Percentiles rank a stretch among this genome's conserved stretches.
Conservation (phyloP, 2,113 vertebrate genomes). For the Chlorodrepanis virens region DNA sequence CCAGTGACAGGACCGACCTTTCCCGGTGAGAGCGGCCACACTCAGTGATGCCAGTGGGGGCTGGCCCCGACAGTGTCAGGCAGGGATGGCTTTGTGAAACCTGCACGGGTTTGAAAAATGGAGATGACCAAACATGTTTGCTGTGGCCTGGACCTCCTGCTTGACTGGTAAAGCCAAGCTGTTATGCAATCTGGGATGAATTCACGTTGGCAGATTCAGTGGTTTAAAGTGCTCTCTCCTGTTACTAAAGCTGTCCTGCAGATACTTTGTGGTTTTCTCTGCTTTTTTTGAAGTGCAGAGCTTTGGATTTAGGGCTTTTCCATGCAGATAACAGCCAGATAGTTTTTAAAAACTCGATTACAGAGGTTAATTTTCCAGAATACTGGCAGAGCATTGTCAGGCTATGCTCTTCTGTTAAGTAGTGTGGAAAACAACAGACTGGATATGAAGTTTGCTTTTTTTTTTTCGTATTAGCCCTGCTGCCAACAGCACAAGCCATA, state of each 20-base stretch:
- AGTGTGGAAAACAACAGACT: background rate
- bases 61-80: background rate
- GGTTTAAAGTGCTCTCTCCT: background rate
- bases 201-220: background rate
- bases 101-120: background rate
- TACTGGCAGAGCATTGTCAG: background rate
- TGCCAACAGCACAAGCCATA: background rate
- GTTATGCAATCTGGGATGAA: background rate
- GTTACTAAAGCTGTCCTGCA: background rate
- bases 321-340: background rate
- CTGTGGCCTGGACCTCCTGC: background rate
- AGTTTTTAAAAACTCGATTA: background rate
- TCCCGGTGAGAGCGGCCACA: background rate
- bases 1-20: background rate
- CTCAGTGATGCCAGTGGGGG: accelerated
- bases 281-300: background rate
- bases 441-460: background rate
- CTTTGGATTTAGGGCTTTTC: constrained; percentile 38
- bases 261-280: background rate
- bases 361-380: background rate
- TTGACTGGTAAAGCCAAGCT: background rate
- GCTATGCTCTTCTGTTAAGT: background rate
- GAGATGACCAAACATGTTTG: background rate
- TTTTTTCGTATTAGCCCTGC: background rate
- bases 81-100: background rate